Base-by-base conservation (phyloP, 2,888 invertebrate genomes). In the Eubasilissa splendida region DNA sequence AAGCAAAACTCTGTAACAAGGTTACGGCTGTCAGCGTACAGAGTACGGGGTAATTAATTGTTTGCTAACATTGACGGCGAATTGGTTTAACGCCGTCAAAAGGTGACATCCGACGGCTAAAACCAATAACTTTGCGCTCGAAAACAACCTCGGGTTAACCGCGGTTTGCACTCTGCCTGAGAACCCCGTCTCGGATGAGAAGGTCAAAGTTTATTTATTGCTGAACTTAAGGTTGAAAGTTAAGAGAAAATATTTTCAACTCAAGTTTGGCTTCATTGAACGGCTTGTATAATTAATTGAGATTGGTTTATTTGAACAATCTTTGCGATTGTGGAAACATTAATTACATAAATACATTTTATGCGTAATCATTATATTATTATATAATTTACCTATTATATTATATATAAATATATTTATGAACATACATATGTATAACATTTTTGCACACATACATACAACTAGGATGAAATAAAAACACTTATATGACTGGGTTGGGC, bases 51-150 rank as follows among this genome's bases (percentile, higher is more conserved):
- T 60, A 60, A 60, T 60, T 60, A 60, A 60, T 60, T 12, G 22
- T 60, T 9, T 31, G 60, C 9, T 3, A 22, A 60, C 60, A 10
- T 60, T 31, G 22, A 9, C 4, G 4, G 60, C 60, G 31, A 31
- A 60, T 60, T 60, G 60, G 60, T 60, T 60, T 60, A 60, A 31
- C 14, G 60, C 22, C 60, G 60, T 60, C 60, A 60, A 60, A 60
- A 14, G 60, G 14, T 60, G 22, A 31, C 8, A 31, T 14, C 58
- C 14, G 14, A 58, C 58, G 10, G 58, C 60, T 60, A 60, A 60
- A 60, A 22, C 60, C 31, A 60, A 60, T 60, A 60, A 60, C 14
- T 22, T 22, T 14, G 9, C 60, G 22, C 60, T 31, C 11, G 12
- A 11, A 4, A 22, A 60, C 60, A 22, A 22, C 31, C 60, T 14